Conservation (phyloP, 2,888 invertebrate genomes). For the Microplitis manilae region DNA sequence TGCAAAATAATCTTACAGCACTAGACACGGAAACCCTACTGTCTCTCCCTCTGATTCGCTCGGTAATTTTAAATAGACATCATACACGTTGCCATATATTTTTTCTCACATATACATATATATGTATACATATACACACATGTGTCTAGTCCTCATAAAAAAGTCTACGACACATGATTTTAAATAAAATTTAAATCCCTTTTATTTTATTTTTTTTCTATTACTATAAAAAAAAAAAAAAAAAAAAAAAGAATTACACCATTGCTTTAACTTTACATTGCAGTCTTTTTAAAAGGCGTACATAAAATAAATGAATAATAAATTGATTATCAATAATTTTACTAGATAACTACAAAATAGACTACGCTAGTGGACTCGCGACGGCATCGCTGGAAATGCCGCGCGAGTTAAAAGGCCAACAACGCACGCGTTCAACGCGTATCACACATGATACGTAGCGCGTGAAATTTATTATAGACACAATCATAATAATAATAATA, state of each 20-base stretch:
- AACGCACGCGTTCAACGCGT: slow-evolving; percentile 51
- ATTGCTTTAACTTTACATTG: slow-evolving; percentile 31
- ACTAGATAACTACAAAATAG: background rate
- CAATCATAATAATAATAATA: slow-evolving; percentile 18
- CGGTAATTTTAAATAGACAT: background rate
- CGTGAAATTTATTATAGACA: slow-evolving; percentile 49
- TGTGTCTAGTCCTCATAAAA: background rate
- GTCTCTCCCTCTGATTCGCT: background rate
- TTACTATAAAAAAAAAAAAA: too few species aligned
- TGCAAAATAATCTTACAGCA: background rate
- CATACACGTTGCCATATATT: background rate
- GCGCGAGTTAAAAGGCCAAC: slow-evolving; percentile 53
- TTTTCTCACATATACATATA: background rate
- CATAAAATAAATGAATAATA: slow-evolving; percentile 21
- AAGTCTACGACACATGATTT: too few species aligned
- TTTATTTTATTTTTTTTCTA: too few species aligned
- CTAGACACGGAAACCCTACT: background rate
- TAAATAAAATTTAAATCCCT: too few species aligned
- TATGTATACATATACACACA: background rate
- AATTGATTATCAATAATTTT: background rate
- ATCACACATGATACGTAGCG: slow-evolving; percentile 53
- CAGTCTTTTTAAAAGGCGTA: slow-evolving; percentile 55
- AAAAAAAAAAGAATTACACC: too few species aligned
- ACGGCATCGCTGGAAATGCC: slow-evolving; percentile 51
- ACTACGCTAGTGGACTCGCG: slow-evolving; percentile 40